phyloP scores from a whole-genome alignment of 2,888 invertebrate species.

The Aleiodes testaceus region DNA sequence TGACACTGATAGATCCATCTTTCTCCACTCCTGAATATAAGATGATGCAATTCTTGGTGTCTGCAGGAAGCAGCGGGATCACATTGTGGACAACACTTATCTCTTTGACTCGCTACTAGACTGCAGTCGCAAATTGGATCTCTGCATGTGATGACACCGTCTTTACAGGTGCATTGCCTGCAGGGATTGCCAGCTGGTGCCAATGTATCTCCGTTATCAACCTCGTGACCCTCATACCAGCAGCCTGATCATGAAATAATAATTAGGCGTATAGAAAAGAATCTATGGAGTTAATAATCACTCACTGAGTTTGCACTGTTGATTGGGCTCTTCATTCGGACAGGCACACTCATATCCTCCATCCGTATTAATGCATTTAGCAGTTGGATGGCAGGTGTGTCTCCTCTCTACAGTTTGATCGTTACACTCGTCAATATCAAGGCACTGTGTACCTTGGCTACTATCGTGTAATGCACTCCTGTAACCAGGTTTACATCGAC shows the following conservation, averaged over 20 bases:
- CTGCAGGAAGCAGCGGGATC: conserved; percentile 82
- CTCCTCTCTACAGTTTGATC: conserved; percentile 75
- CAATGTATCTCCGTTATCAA: conserved; percentile 77
- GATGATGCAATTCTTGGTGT: conserved; percentile 86
- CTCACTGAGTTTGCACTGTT: conserved; percentile 80
- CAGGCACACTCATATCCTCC: conserved; percentile 88
- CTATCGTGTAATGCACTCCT: conserved; percentile 76
- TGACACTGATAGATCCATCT: conserved; percentile 94
- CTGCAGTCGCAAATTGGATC: conserved; percentile 83
- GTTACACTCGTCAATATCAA: conserved; percentile 89
- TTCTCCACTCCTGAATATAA: conserved; percentile 86
- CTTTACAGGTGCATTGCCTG: conserved; percentile 74
- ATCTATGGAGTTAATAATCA: conserved; percentile 47
- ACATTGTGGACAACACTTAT: conserved; percentile 88
- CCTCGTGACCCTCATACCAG: conserved; percentile 80
- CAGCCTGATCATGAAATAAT: conserved; percentile 76
- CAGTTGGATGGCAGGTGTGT: conserved; percentile 86
- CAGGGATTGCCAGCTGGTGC: conserved; percentile 73
- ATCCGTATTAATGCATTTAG: conserved; percentile 85
- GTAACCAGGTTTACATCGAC: conserved; percentile 88
- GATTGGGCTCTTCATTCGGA: conserved; percentile 68
- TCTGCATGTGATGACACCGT: conserved; percentile 79
- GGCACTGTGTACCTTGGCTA: conserved; percentile 77
- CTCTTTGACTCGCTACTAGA: conserved; percentile 73
- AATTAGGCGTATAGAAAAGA: background rate